These are phyloP conservation scores for Agelaius phoeniceus DNA, from an alignment of 2,113 vertebrate species.

Conservation along the genomic window DNA sequence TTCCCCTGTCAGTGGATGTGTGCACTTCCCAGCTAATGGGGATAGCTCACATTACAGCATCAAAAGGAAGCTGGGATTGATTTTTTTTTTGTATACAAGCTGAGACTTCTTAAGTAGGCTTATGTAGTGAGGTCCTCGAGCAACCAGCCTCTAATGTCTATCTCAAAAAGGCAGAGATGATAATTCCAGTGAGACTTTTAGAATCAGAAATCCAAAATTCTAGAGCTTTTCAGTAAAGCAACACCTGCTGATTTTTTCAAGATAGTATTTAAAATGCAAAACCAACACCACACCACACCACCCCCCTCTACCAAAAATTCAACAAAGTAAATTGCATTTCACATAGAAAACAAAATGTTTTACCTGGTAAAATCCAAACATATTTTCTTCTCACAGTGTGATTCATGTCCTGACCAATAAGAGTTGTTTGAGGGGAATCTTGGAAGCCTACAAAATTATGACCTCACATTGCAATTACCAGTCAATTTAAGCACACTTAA, in stretches of 20 bases:
- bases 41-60: neutral
- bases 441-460: conserved; percentile 61
- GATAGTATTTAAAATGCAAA: neutral
- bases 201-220: neutral
- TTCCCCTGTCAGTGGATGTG: rapidly evolving
- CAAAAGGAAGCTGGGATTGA: neutral
- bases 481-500: conserved; percentile 72
- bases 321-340: neutral
- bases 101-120: neutral
- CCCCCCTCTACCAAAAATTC: no score
- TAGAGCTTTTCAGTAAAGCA: neutral
- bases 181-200: neutral
- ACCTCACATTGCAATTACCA: conserved; percentile 70
- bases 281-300: neutral
- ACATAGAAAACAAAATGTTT: neutral
- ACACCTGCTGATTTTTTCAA: neutral
- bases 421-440: conserved; percentile 43
- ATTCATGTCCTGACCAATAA: neutral
- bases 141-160: neutral
- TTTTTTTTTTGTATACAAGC: neutral
- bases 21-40: no score
- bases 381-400: neutral
- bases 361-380: neutral
- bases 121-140: neutral
- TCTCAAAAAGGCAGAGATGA: neutral